A percentile compares a stretch with the other conserved stretches of the same genome.
These are phyloP conservation scores for Cheracebus regulus DNA, from an alignment of 2,797 vertebrate genomes.

Conservation along the genomic window DNA sequence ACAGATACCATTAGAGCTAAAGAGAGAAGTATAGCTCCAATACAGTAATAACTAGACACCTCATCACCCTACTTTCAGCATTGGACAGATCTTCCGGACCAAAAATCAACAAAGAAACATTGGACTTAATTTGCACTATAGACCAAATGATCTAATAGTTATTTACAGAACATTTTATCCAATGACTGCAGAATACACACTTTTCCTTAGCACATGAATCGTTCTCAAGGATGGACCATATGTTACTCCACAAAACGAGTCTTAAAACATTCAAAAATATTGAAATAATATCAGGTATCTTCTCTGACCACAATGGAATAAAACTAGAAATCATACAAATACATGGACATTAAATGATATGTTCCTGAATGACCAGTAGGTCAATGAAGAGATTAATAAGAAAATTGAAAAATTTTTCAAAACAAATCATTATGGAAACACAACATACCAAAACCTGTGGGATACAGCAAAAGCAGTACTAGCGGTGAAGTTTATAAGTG, in stretches of 20 bases:
- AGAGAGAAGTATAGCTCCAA: not conserved
- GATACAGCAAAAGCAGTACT: not conserved
- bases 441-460: not conserved
- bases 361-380: not conserved
- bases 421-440: not conserved
- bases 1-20: not conserved
- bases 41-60: not conserved
- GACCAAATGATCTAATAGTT: not conserved
- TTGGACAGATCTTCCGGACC: not conserved
- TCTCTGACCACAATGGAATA: not conserved
- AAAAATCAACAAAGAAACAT: not conserved
- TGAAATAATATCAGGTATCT: not conserved
- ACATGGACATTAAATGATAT: not conserved
- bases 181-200: not conserved
- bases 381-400: not conserved
- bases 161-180: not conserved
- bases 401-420: not conserved
- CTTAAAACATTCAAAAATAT: not conserved
- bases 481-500: not conserved
- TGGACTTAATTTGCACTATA: not conserved
- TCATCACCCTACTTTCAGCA: not conserved
- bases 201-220: not conserved
- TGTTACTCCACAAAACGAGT: not conserved
- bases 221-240: not conserved
- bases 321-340: not conserved